Conservation (phyloP, 1,140 invertebrate species). For the Pogonus chalceus region DNA sequence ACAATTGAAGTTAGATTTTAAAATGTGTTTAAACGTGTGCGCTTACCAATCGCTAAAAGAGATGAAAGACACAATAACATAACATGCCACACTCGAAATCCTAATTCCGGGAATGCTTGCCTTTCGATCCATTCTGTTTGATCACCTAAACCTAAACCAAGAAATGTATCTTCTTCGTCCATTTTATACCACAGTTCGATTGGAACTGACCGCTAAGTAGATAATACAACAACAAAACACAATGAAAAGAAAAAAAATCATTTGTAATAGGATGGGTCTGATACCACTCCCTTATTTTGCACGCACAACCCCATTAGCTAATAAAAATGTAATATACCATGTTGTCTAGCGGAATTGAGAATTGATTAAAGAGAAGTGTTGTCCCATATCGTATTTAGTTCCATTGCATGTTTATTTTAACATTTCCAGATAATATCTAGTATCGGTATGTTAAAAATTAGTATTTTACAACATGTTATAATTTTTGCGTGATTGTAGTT, state of each 20-base stretch:
- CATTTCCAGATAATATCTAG: too few species aligned
- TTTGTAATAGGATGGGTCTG: background rate
- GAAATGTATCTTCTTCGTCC: background rate
- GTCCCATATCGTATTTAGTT: background rate
- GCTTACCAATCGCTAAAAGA: constrained; percentile 44
- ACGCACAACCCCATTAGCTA: constrained; percentile 1
- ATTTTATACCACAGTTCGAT: background rate
- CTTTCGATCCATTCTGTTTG: constrained; percentile 43
- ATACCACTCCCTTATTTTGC: background rate
- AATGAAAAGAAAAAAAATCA: too few species aligned
- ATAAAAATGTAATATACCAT: constrained; percentile 2
- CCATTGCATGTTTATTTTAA: too few species aligned
- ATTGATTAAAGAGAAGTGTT: background rate
- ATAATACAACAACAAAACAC: constrained; percentile 1
- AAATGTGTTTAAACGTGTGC: constrained; percentile 3
- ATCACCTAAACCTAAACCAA: background rate
- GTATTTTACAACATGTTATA: too few species aligned
- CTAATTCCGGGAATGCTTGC: constrained; percentile 40
- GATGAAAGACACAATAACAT: constrained; percentile 48
- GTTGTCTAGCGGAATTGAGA: background rate
- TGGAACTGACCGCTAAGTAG: background rate
- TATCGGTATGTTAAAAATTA: too few species aligned
- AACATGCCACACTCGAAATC: constrained; percentile 53
- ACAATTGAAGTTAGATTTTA: background rate
- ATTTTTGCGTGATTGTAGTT: too few species aligned